These are phyloP conservation scores for Gorsachius magnificus DNA, from an alignment of 2,797 vertebrate genomes.

Conservation along the genomic window DNA sequence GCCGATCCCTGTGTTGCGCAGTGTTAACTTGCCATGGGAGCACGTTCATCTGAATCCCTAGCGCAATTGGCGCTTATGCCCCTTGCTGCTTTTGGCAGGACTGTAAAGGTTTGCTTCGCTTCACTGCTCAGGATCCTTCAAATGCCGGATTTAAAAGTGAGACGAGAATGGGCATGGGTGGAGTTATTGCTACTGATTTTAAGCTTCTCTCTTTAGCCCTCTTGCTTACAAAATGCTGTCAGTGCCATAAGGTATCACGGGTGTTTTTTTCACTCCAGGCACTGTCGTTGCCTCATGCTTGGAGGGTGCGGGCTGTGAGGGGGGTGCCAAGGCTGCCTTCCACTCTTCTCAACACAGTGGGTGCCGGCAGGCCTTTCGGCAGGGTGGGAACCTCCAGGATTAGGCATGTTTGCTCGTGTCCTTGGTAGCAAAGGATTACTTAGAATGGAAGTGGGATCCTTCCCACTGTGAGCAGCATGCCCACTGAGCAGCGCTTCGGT, in stretches of 20 bases:
- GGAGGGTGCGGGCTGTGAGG: neutral
- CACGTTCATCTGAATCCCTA: neutral
- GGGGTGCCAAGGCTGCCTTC: neutral
- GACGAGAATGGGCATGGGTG: neutral
- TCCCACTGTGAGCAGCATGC: neutral
- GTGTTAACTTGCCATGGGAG: neutral
- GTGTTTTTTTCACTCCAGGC: rapidly evolving
- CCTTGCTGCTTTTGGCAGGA: neutral
- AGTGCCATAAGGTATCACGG: neutral
- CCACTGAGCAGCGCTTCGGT: neutral
- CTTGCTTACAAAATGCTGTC: neutral
- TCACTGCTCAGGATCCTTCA: neutral
- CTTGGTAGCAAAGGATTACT: constrained; percentile 24
- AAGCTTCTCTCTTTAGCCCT: neutral
- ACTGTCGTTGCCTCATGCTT: neutral
- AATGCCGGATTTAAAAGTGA: neutral
- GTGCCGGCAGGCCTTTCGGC: neutral
- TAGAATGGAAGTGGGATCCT: neutral
- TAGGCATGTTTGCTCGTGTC: neutral
- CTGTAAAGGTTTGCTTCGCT: neutral
- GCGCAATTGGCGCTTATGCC: neutral
- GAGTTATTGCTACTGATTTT: neutral
- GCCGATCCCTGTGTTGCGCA: neutral
- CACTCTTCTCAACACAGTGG: neutral
- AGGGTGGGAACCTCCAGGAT: neutral